Conservation (phyloP, 2,888 invertebrate genomes). For the Drosophila barbarae region DNA sequence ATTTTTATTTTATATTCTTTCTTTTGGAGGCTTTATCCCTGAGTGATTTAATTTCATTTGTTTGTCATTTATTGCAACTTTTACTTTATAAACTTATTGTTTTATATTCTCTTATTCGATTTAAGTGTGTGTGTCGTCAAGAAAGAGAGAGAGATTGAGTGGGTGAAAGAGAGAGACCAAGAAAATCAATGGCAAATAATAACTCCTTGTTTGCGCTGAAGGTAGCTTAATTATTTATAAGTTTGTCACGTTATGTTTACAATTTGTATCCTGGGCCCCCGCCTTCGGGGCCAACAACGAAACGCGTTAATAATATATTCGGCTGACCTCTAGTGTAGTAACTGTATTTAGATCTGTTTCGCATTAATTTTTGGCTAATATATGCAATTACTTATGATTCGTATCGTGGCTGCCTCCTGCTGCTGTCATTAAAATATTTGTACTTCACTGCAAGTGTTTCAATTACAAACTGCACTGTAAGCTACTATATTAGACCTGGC, state of each 20-base stretch:
- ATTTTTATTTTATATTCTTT: constrained; percentile 65
- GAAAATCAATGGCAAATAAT: constrained; percentile 44
- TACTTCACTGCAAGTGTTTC: constrained; percentile 77
- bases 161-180: constrained; percentile 31
- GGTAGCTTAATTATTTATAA: constrained; percentile 63
- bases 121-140: constrained; percentile 50
- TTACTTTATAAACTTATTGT: constrained; percentile 72
- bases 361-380: constrained; percentile 63
- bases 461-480: constrained; percentile 45
- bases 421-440: constrained; percentile 70
- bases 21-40: constrained; percentile 80
- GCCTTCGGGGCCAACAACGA: constrained; percentile 9
- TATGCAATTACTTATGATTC: constrained; percentile 16
- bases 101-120: constrained; percentile 68
- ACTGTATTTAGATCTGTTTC: constrained; percentile 52
- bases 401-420: constrained; percentile 13
- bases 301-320: constrained; percentile 45
- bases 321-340: constrained; percentile 55
- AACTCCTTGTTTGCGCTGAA: constrained; percentile 45
- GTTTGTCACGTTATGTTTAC: constrained; percentile 33
- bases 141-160: constrained; percentile 35
- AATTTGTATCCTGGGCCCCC: constrained; percentile 14
- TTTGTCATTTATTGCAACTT: constrained; percentile 75
- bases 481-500: constrained; percentile 12
- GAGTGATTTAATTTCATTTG: constrained; percentile 78